These are phyloP conservation scores for Pagrus major DNA, from an alignment of 2,113 vertebrate genomes.

Conservation along the genomic window DNA sequence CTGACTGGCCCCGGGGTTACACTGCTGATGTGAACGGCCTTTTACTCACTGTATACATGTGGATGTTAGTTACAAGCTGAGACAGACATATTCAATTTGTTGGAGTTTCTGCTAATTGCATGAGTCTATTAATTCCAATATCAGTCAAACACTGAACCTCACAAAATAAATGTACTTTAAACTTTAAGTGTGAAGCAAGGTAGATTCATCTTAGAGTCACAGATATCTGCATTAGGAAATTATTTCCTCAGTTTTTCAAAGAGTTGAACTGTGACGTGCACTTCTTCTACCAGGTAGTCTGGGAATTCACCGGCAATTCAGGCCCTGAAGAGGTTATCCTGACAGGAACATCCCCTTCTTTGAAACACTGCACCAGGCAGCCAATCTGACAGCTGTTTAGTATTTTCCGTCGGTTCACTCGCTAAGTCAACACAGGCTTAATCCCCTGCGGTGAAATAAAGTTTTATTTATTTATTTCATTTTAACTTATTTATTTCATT, in stretches of 20 bases:
- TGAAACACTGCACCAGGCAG: slow-evolving; percentile 22
- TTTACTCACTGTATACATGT: no score
- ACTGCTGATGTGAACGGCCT: no score
- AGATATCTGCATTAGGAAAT: not conserved
- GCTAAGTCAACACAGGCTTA: slow-evolving; percentile 32
- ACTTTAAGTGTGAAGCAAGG: not conserved
- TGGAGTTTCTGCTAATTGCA: not conserved
- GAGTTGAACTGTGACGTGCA: no score
- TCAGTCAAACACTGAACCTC: not conserved
- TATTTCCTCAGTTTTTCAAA: no score
- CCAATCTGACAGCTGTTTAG: slow-evolving; percentile 36
- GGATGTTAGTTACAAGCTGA: slow-evolving; percentile 20
- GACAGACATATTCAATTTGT: not conserved
- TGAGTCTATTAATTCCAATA: not conserved
- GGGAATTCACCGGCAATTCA: slow-evolving; percentile 13
- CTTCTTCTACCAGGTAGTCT: slow-evolving; percentile 23
- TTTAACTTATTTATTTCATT: slow-evolving; percentile 51
- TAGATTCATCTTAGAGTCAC: not conserved
- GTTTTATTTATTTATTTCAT: slow-evolving; percentile 49
- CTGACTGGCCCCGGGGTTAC: no score
- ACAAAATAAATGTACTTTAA: not conserved
- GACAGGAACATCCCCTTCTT: slow-evolving; percentile 15
- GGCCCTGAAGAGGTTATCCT: slow-evolving; percentile 27
- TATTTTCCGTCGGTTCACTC: slow-evolving; percentile 19
- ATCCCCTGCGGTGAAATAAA: slow-evolving; percentile 38